Evolutionary conservation across 2,113 vertebrate species (phyloP).

Genomic region (Apodemus speciosus): DNA sequence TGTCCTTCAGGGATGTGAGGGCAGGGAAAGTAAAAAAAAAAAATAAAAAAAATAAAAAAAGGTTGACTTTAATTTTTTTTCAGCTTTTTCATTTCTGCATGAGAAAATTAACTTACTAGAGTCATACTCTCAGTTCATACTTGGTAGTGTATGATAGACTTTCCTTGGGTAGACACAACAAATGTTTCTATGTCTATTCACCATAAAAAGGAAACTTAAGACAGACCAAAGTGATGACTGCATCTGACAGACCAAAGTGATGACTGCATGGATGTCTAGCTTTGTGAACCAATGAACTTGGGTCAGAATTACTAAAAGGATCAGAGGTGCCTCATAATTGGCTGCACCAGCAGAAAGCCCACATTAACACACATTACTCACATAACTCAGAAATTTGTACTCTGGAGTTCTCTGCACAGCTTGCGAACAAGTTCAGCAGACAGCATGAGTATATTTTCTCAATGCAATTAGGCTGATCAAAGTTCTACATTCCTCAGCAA

Average conservation of each 20-base stretch:
- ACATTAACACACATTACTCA: neutral
- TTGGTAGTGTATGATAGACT: neutral
- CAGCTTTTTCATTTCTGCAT: constrained; percentile 2
- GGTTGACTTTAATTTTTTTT: neutral
- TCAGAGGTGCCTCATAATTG: neutral
- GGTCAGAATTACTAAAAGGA: neutral
- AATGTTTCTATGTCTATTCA: neutral
- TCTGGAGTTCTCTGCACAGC: neutral
- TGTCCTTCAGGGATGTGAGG: neutral
- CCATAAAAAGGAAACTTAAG: neutral
- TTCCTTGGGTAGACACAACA: neutral
- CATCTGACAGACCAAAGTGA: neutral
- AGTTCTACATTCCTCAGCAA: neutral
- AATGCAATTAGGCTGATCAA: neutral
- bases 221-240: neutral
- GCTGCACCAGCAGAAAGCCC: neutral
- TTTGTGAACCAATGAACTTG: neutral
- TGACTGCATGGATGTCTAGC: neutral
- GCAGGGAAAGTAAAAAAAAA: neutral
- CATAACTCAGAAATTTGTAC: neutral
- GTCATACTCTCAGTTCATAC: neutral
- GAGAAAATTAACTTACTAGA: constrained; percentile 30
- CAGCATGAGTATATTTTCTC: neutral
- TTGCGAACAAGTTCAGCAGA: neutral
- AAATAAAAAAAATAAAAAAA: too few relatives aligned